Evolutionary conservation across 2,888 invertebrate species (phyloP).

Genomic region (Heliothis peltigera): DNA sequence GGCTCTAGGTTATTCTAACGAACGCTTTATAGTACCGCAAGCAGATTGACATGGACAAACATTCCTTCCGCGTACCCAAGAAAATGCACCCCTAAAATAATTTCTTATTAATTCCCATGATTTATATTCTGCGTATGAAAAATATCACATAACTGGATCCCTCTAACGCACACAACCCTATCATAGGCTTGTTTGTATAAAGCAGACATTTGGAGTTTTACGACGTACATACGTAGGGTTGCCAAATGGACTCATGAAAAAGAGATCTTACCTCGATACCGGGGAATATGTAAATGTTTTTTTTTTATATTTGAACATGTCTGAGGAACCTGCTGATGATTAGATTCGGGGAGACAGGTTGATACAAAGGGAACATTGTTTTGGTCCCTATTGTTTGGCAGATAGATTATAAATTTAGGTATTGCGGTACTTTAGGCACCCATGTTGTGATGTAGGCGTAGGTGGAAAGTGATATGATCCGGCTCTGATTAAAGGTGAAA

Average conservation of each 20-base stretch:
- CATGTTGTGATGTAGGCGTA: neutral
- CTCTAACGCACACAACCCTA: slow-evolving; percentile 38
- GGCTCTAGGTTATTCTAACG: too few species aligned
- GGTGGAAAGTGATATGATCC: neutral
- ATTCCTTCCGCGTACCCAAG: too few species aligned
- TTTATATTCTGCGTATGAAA: slow-evolving; percentile 41
- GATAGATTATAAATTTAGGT: slow-evolving; percentile 5
- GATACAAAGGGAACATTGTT: slow-evolving; percentile 22
- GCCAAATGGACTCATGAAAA: slow-evolving; percentile 83
- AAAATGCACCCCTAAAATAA: slow-evolving; percentile 3
- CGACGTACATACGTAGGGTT: slow-evolving; percentile 72
- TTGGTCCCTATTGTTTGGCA: slow-evolving; percentile 13
- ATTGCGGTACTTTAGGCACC: neutral
- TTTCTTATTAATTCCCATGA: slow-evolving; percentile 24
- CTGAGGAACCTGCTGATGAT: slow-evolving; percentile 64
- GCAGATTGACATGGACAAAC: too few species aligned
- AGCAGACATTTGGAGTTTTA: slow-evolving; percentile 75
- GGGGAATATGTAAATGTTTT: slow-evolving; percentile 76
- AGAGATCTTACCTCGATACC: slow-evolving; percentile 72
- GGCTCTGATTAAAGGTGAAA: slow-evolving; percentile 14
- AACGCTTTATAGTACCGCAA: too few species aligned
- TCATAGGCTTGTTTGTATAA: slow-evolving; percentile 71
- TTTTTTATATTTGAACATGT: slow-evolving; percentile 68
- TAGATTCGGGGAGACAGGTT: slow-evolving; percentile 54
- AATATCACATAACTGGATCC: slow-evolving; percentile 28